Percentiles rank a stretch among this genome's conserved stretches.
Conservation (phyloP, 2,113 vertebrate species). For the Fregetta grallaria region DNA sequence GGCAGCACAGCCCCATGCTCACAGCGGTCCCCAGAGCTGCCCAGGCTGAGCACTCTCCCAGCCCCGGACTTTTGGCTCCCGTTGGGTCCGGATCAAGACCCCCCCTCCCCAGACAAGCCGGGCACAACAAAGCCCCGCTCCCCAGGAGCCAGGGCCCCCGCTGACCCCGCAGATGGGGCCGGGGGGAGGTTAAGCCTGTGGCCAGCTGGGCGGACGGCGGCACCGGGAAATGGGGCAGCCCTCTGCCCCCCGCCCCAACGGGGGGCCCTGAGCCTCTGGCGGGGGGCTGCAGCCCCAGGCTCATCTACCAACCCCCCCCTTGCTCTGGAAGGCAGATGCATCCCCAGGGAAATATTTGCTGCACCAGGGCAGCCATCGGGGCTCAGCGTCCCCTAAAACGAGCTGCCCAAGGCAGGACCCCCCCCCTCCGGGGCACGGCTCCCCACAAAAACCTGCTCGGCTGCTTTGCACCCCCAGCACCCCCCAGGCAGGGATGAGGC, state of each 20-base stretch:
- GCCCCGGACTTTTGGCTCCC: rapidly evolving
- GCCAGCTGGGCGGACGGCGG: not conserved
- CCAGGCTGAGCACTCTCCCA: not conserved
- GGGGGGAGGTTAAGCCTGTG: not conserved
- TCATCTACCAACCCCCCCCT: not conserved
- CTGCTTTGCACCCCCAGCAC: not conserved
- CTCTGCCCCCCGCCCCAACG: not conserved
- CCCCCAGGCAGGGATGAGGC: not conserved
- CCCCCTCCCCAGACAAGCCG: not conserved
- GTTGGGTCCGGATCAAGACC: not conserved
- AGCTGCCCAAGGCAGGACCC: not conserved
- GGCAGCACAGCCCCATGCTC: not conserved
- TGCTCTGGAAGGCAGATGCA: not conserved
- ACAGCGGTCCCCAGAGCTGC: not conserved
- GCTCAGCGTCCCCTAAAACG: not conserved
- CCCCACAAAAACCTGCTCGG: not conserved
- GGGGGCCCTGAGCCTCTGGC: not conserved
- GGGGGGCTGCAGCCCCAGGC: not conserved
- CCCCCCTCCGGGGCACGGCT: rapidly evolving
- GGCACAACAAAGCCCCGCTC: not conserved
- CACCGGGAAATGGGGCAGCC: not conserved
- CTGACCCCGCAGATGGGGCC: not conserved
- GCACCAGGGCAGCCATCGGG: rapidly evolving
- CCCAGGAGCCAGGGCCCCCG: not conserved
- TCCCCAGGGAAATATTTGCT: rapidly evolving